Evolutionary conservation across 1,140 invertebrate genomes (phyloP).

Genomic region (Holcopasites calliopsidis): DNA sequence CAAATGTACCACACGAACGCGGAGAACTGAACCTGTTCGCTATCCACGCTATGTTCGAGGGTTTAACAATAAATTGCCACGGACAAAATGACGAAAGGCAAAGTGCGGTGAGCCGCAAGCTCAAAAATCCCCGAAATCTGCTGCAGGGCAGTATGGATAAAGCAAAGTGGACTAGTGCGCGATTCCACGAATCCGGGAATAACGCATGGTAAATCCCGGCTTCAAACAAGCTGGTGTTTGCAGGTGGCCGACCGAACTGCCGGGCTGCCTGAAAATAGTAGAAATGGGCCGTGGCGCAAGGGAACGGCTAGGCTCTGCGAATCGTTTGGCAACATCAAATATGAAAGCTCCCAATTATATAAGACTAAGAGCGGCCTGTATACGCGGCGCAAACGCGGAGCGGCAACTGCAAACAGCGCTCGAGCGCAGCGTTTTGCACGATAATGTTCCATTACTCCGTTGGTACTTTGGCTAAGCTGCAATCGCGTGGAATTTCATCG

Average conservation of each 20-base stretch:
- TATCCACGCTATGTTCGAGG: no score
- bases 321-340: slow-evolving; percentile 60
- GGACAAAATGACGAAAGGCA: no score
- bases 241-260: slow-evolving; percentile 56
- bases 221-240: slow-evolving; percentile 62
- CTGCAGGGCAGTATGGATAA: neutral
- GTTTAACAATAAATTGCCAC: no score
- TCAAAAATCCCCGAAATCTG: slow-evolving; percentile 3
- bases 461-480: no score
- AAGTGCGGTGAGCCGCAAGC: neutral
- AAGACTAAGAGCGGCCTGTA: slow-evolving; percentile 54
- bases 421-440: no score
- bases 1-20: no score
- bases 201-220: slow-evolving; percentile 60
- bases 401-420: slow-evolving; percentile 50
- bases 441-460: no score
- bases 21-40: no score
- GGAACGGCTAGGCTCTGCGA: slow-evolving; percentile 44
- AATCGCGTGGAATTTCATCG: neutral
- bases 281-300: slow-evolving; percentile 58
- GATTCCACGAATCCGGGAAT: slow-evolving; percentile 55
- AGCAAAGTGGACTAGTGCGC: neutral
- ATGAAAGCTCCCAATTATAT: slow-evolving; percentile 67
- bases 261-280: slow-evolving; percentile 56
- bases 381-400: slow-evolving; percentile 34